Evolutionary conservation across 2,113 vertebrate genomes (phyloP), one percentile per base, ranked within the genome.

Genomic region (human): DNA sequence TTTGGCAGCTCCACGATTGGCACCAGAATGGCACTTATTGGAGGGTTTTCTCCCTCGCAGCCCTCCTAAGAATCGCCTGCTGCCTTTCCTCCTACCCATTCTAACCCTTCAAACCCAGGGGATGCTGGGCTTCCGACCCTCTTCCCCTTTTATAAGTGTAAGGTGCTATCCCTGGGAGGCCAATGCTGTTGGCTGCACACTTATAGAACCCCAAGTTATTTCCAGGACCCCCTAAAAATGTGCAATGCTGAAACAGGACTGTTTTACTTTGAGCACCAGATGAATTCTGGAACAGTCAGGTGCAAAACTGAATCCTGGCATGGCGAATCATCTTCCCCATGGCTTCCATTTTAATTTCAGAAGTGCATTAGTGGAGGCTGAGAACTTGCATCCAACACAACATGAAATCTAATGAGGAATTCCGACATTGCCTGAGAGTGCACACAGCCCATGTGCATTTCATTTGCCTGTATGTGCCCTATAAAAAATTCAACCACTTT

Each of bases 371-470:
- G 8, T 20, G 3, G 2, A 35, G 73, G 40, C n/a, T 8, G 6
- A 10, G 25, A 1, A 2, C 73, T 3, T 4, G 12, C 22, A n/a
- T 27, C 43, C 90, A 17, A 2, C 22, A 30, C 23, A 4, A 52
- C 0, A 3, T 4, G 25, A 40, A 43, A 9, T 1, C 52, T 5
- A 5, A 40, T 2, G 6, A 52, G 61, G 48, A 11, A 35, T 4
- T 3, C 84, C 13, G 68, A 32, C 68, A 6, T 64, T 16, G 68
- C 72, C 57, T 1, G 2, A 38, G 57, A 40, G 16, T 0, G 25
- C 4, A 0, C n/a, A 2, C 3, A 4, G 20, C n/a, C 68, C 5
- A 0, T 3, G 6, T 4, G 23, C 52, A 12, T 38, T 55, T 50
- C 9, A 64, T 32, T 35, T 25, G 40, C 40, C 55, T n/a, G 0